Conservation (phyloP, 2,888 invertebrate genomes). For the Spilosoma lubricipeda region DNA sequence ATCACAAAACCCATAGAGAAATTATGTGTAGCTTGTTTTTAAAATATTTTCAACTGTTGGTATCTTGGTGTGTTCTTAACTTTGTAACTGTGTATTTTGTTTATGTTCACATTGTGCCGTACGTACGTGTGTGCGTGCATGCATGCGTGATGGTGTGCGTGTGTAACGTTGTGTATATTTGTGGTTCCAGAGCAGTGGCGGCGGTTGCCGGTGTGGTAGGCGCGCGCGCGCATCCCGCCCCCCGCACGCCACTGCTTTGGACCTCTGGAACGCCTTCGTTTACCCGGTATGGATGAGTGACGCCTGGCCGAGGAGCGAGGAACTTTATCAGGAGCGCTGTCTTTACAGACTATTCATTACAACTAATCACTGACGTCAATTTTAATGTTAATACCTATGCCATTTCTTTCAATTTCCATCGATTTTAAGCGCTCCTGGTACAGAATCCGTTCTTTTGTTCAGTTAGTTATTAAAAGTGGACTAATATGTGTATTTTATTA, state of each 20-base stretch:
- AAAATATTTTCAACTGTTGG: constrained; percentile 43
- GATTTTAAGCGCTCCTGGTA: constrained; percentile 45
- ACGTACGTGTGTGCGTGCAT: constrained; percentile 55
- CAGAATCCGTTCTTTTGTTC: constrained; percentile 53
- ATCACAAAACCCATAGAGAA: not conserved
- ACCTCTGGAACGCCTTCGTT: constrained; percentile 88
- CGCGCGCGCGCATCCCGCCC: constrained; percentile 88
- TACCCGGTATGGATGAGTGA: constrained; percentile 87
- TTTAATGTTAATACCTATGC: not conserved
- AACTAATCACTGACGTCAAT: not conserved
- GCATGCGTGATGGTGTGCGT: constrained; percentile 58
- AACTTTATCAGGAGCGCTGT: constrained; percentile 54
- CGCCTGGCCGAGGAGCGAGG: constrained; percentile 73
- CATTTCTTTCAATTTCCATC: not conserved
- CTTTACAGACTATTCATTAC: not conserved
- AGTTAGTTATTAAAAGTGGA: constrained; percentile 34
- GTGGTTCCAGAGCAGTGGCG: constrained; percentile 88
- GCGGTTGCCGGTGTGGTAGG: constrained; percentile 85
- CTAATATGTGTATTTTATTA: not conserved
- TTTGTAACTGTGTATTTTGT: constrained; percentile 47
- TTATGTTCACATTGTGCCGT: constrained; percentile 46
- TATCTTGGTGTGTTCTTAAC: constrained; percentile 38
- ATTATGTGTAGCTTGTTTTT: not conserved
- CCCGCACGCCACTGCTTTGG: constrained; percentile 90
- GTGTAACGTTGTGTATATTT: constrained; percentile 82